Base-by-base conservation (phyloP, 1,140 invertebrate species). In the Drosophila sp. region DNA sequence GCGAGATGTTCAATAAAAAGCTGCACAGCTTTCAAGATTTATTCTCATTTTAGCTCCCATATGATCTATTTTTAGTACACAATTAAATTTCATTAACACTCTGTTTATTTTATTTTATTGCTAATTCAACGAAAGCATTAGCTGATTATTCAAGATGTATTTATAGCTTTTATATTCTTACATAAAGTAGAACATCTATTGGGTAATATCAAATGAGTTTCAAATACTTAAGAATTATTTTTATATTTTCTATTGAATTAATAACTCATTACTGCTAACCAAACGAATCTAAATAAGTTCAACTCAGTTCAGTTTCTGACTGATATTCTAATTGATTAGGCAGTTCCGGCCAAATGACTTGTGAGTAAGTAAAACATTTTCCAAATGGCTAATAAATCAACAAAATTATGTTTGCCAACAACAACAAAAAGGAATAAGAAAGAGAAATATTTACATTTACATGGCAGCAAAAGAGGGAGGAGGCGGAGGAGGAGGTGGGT, bases 371-470 rank as follows among this genome's bases (percentile, higher is more conserved):
- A n/a, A n/a, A n/a, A 27, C 53, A 7, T 13, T 38, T 50, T 29
- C 25, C 53, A 57, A 56, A 51, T 51, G 54, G 51, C 67, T 62
- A 82, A 87, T 89, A 87, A 87, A 87, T 83, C 83, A 89, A 76
- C 65, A 46, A 67, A 65, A 65, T 66, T 61, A 66, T 67, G 72
- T 63, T 40, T 25, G 62, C 50, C 32, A 56, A 29, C 21, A 57
- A 38, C 54, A 46, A 27, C 41, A 67, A 8, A 34, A 51, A 59
- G 25, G n/a, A n/a, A n/a, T n/a, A n/a, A n/a, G n/a, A n/a, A n/a
- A 57, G 40, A 41, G 43, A 69, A 79, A 64, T 76, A 81, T 78
- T 78, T 83, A 76, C 75, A 77, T 80, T 79, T 76, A 76, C 62
- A 81, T 87, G n/a, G 66, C 27, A 14, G 62, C 21, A 27, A 5